These are phyloP conservation scores for Mechanitis messenoides DNA, from an alignment of 2,888 invertebrate genomes.

Conservation along the genomic window DNA sequence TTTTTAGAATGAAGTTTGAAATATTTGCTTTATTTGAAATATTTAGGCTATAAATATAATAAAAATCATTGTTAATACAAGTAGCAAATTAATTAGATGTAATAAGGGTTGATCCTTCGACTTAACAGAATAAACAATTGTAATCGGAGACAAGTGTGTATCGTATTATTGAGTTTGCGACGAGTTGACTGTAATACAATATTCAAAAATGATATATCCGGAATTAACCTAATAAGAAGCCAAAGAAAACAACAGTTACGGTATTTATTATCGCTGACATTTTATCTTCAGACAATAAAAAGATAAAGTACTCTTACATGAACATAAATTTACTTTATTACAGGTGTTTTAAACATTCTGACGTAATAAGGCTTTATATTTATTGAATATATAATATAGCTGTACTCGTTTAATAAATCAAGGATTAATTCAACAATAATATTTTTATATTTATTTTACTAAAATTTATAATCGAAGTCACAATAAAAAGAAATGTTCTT, in stretches of 20 bases:
- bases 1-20: too few species aligned
- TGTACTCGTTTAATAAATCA: too few species aligned
- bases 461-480: too few species aligned
- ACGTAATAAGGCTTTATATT: too few species aligned
- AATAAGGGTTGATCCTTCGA: neutral
- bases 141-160: neutral
- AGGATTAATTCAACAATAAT: too few species aligned
- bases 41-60: too few species aligned
- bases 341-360: too few species aligned
- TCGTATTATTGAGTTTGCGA: neutral
- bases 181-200: conserved; percentile 5
- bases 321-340: too few species aligned
- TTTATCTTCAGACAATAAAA: conserved; percentile 10
- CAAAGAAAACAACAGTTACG: conserved; percentile 27
- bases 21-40: too few species aligned
- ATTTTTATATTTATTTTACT: too few species aligned
- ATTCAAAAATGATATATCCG: conserved; percentile 25
- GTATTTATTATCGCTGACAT: conserved; percentile 17
- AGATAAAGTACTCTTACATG: conserved; percentile 1
- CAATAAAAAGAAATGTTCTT: neutral
- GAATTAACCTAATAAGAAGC: conserved; percentile 40
- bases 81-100: too few species aligned
- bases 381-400: neutral
- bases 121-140: neutral
- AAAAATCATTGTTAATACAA: too few species aligned